Conservation (phyloP, 2,797 vertebrate species). For the Alca torda region DNA sequence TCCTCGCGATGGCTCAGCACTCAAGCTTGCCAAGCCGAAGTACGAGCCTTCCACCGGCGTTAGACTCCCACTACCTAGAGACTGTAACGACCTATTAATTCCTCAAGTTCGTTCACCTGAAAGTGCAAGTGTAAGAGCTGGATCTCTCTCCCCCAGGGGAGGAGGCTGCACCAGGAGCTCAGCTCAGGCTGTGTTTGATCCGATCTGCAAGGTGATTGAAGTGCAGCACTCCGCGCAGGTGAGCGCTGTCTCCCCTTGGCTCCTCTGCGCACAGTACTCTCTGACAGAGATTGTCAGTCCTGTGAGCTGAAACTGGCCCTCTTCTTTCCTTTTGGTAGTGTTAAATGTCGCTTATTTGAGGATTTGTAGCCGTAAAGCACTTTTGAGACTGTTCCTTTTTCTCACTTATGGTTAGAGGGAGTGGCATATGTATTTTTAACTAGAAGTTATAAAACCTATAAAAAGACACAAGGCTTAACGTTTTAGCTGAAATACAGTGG, state of each 20-base stretch:
- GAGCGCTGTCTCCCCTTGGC: background rate
- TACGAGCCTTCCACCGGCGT: background rate
- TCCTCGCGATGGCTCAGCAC: fast-evolving
- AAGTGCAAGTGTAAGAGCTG: background rate
- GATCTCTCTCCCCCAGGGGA: background rate
- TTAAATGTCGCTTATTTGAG: conserved; percentile 24
- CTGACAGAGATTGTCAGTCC: background rate
- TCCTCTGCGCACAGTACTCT: background rate
- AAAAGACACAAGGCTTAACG: background rate
- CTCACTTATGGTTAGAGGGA: background rate
- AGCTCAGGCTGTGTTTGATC: background rate
- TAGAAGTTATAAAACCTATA: background rate
- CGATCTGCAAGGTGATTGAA: background rate
- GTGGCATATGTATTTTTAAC: conserved; percentile 33
- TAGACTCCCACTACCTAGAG: background rate
- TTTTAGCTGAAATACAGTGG: background rate
- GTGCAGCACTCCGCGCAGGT: background rate
- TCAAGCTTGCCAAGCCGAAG: background rate
- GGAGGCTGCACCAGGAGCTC: background rate
- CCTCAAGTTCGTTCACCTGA: background rate
- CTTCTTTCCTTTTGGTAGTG: background rate
- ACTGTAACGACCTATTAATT: background rate
- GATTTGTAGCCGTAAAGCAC: background rate
- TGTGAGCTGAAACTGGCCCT: background rate
- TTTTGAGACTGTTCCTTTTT: conserved; percentile 6